phyloP scores from a whole-genome alignment of 2,797 vertebrate species.

The Enteromius afrohamiltoni region DNA sequence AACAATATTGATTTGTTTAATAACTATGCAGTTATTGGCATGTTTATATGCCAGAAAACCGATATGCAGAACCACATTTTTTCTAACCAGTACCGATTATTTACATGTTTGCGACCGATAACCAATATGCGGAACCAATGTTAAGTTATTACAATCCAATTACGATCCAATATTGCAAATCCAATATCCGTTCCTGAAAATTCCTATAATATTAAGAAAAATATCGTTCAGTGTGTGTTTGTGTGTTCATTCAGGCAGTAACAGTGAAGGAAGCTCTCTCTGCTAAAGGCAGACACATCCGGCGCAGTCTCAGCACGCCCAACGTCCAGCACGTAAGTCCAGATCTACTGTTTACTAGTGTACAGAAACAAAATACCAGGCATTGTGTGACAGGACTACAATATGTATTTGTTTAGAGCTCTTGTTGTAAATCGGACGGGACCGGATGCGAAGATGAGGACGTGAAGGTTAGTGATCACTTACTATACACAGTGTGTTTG shows the following conservation, averaged over 20 bases:
- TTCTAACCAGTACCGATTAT: too few species aligned
- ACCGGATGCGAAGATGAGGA: conserved; percentile 90
- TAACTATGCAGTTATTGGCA: not conserved
- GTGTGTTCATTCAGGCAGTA: conserved; percentile 82
- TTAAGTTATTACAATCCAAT: too few species aligned
- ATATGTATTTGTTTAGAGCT: conserved; percentile 76
- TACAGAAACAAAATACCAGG: not conserved
- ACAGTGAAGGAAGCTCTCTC: conserved; percentile 91
- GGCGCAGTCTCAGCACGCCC: conserved; percentile 93
- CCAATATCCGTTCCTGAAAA: not conserved
- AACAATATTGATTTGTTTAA: not conserved
- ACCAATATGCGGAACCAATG: too few species aligned
- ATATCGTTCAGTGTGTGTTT: conserved; percentile 31
- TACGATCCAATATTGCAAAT: not conserved
- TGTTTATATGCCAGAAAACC: not conserved
- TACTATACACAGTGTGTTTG: not conserved
- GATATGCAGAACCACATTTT: too few species aligned
- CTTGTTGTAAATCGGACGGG: conserved; percentile 88
- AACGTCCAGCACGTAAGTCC: conserved; percentile 91
- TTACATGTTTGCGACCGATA: too few species aligned
- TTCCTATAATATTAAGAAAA: not conserved
- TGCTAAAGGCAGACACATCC: conserved; percentile 88
- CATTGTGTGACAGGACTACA: not conserved
- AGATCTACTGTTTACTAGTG: not conserved
- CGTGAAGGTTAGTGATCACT: conserved; percentile 70